A percentile compares a stretch with the other conserved stretches of the same genome.
These are phyloP conservation scores for Glaucopsyche alexis DNA, from an alignment of 2,888 invertebrate genomes.

Conservation along the genomic window DNA sequence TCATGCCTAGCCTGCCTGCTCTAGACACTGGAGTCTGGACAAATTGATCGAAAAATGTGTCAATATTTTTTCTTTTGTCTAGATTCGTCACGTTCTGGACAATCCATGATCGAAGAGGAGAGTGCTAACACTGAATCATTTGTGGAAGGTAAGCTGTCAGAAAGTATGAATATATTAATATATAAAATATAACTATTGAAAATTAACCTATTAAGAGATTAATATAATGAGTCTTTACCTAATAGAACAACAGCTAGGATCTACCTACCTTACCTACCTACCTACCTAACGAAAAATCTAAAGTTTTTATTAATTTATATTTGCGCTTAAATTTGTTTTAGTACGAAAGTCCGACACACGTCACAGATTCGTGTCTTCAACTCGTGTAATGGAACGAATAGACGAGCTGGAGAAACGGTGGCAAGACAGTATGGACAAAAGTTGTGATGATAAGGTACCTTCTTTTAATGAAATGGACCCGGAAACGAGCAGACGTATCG, in stretches of 20 bases:
- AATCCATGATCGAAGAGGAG: neutral
- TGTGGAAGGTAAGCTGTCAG: neutral
- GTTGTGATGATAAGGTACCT: neutral
- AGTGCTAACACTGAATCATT: neutral
- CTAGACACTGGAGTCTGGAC: no score
- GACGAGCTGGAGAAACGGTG: constrained; percentile 11
- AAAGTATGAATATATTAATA: neutral
- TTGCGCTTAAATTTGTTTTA: neutral
- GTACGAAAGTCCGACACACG: neutral
- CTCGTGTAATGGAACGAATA: neutral
- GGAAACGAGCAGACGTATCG: no score
- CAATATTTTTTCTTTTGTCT: neutral
- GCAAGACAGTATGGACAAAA: neutral
- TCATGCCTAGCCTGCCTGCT: no score
- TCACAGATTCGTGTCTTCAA: neutral
- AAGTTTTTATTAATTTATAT: no score
- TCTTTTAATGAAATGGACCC: no score
- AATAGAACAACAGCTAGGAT: no score
- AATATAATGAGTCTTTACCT: no score
- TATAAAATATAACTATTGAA: no score
- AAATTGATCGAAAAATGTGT: no score
- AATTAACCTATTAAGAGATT: no score
- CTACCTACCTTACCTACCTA: no score
- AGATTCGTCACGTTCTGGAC: constrained; percentile 1
- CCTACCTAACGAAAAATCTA: no score